phyloP scores from a whole-genome alignment of 2,888 invertebrate genomes.

The Eledone cirrhosa region DNA sequence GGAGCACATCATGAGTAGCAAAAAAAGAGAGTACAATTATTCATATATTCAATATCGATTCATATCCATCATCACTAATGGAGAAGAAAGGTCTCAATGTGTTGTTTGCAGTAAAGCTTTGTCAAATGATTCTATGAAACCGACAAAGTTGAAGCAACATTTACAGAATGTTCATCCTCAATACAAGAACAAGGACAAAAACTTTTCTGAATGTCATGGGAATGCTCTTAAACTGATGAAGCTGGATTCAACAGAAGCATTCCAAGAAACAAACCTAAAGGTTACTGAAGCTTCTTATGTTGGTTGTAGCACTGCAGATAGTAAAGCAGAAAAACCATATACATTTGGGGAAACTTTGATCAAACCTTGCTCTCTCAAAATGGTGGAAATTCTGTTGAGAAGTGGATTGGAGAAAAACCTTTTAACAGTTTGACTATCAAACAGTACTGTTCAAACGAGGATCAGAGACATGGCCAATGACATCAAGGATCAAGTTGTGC shows the following conservation, averaged over 20 bases:
- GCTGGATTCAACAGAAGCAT: too few relatives aligned
- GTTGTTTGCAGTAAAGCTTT: too few relatives aligned
- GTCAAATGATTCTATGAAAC: too few relatives aligned
- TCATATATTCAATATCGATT: background rate
- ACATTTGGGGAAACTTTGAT: background rate
- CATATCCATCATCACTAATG: background rate
- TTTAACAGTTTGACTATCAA: background rate
- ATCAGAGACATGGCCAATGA: too few relatives aligned
- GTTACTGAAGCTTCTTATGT: background rate
- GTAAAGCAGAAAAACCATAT: background rate
- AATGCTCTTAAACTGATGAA: too few relatives aligned
- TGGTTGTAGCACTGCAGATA: background rate
- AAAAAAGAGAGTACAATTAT: background rate
- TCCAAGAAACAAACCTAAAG: background rate
- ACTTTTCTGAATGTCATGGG: too few relatives aligned
- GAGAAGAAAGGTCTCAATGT: background rate
- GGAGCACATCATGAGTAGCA: background rate
- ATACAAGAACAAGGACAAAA: too few relatives aligned
- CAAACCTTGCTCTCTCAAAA: too few relatives aligned
- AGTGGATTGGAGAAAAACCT: background rate
- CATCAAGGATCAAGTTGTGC: too few relatives aligned
- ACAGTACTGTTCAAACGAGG: background rate
- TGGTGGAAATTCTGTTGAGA: background rate
- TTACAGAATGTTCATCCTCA: too few relatives aligned
- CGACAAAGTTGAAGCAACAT: too few relatives aligned